Evolutionary conservation across 2,797 vertebrate genomes (phyloP), one percentile per base, ranked within the genome.

Genomic region (Chloroceryle inda): DNA sequence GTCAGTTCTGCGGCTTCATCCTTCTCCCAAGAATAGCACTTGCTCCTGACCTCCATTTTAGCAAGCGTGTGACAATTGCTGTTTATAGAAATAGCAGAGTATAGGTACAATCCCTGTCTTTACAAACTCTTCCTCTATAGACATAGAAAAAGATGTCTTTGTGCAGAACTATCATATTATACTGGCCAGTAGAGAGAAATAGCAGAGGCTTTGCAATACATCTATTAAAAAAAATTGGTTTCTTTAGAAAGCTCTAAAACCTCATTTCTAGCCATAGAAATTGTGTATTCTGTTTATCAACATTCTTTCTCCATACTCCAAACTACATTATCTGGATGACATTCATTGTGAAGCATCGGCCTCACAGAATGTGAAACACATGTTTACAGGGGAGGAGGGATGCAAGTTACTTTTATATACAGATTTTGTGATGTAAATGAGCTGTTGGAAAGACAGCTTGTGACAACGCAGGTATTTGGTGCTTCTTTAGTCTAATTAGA

Each of bases 401-500:
- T 35, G 45, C 44, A 89, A 90, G 42, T 55, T 88, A 67, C 55
- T 71, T 93, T 64, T 86, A 77, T 35, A 38, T 4, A 59, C 26
- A 68, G 71, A 86, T 86, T 93, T 92, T 94, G 84, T 75, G 69
- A 89, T 92, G 88, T 76, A 95, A 95, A 83, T 80, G 92, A 95
- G 73, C 56, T 84, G n/a, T 56, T 77, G 69, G 53, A 88, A 88
- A 77, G 53, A 10, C 79, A 35, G 22, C 55, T 67, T 56, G 61
- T 83, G 78, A 96, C 78, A 95, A 91, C 45, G 58, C 29, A 56
- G 72, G 47, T 76, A 75, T 91, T 45, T 86, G 69, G 62, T 88
- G 27, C 38, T 82, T 81, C 76, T 94, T 93, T 67, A 89, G 58
- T 79, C 52, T 94, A 92, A 96, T 93, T 86, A 96, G 66, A 74